Percentiles rank a stretch among this genome's conserved stretches.
Conservation (phyloP, 1,140 invertebrate genomes). For the Cydia strobilella region DNA sequence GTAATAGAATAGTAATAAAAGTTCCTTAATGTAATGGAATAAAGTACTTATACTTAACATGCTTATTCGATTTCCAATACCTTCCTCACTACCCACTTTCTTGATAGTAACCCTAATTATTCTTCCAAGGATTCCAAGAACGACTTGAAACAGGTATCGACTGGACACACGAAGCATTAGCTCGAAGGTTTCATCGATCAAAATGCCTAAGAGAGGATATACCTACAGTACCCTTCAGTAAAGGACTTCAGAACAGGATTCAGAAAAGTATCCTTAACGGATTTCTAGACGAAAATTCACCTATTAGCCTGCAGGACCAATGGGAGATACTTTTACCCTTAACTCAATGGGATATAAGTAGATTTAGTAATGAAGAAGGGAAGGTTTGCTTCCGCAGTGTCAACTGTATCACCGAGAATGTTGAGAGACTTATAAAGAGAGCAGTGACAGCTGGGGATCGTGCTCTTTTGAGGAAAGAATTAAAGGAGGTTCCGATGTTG, state of each 20-base stretch:
- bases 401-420: conserved; percentile 66
- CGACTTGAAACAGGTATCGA: conserved; percentile 64
- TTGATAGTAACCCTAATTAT: neutral
- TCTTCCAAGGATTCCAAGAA: conserved; percentile 57
- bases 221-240: conserved; percentile 49
- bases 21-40: too few relatives aligned
- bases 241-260: conserved; percentile 63
- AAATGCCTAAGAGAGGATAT: conserved; percentile 44
- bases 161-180: conserved; percentile 58
- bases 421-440: conserved; percentile 59
- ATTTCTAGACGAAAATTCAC: conserved; percentile 60
- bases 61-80: too few relatives aligned
- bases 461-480: conserved; percentile 51
- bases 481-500: conserved; percentile 54
- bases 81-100: too few relatives aligned
- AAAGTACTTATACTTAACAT: too few relatives aligned
- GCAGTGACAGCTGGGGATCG: conserved; percentile 53
- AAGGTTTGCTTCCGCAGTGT: conserved; percentile 58
- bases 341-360: conserved; percentile 67
- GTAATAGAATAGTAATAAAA: too few relatives aligned
- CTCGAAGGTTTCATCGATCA: conserved; percentile 51
- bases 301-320: conserved; percentile 58
- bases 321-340: conserved; percentile 66
- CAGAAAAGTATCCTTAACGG: conserved; percentile 58
- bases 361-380: conserved; percentile 62